Percentiles rank a stretch among this genome's conserved stretches.
Evolutionary conservation across 2,797 vertebrate genomes (phyloP).

Genomic region (Momotus momota): DNA sequence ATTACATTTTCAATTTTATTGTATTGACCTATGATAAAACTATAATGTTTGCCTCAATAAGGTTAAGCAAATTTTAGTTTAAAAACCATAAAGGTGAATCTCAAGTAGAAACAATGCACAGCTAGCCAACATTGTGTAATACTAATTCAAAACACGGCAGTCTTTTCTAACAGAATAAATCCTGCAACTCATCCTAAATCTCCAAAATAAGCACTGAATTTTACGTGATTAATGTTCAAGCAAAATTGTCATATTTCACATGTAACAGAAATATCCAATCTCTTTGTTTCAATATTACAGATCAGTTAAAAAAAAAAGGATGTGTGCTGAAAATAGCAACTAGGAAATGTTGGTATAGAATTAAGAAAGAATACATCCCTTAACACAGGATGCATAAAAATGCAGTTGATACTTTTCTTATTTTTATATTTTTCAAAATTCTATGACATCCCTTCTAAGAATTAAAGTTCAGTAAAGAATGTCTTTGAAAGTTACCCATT

Average conservation of each 20-base stretch:
- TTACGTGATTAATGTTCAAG: neutral
- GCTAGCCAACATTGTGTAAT: neutral
- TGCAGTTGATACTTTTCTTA: neutral
- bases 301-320: neutral
- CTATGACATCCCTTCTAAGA: fast-evolving
- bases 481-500: neutral
- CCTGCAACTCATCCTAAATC: neutral
- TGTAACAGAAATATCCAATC: neutral
- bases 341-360: neutral
- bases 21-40: conserved; percentile 21
- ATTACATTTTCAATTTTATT: conserved; percentile 7
- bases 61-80: conserved; percentile 50
- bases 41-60: conserved; percentile 10
- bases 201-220: neutral
- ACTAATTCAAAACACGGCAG: neutral
- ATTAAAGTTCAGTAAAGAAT: neutral
- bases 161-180: neutral
- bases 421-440: neutral
- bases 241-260: neutral
- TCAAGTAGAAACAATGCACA: conserved; percentile 19
- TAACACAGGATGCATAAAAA: neutral
- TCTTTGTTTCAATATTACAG: neutral
- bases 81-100: conserved; percentile 31
- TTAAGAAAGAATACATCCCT: neutral
- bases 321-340: neutral